Base-by-base conservation (phyloP, 2,113 vertebrate species). In the Semnornis frantzii region DNA sequence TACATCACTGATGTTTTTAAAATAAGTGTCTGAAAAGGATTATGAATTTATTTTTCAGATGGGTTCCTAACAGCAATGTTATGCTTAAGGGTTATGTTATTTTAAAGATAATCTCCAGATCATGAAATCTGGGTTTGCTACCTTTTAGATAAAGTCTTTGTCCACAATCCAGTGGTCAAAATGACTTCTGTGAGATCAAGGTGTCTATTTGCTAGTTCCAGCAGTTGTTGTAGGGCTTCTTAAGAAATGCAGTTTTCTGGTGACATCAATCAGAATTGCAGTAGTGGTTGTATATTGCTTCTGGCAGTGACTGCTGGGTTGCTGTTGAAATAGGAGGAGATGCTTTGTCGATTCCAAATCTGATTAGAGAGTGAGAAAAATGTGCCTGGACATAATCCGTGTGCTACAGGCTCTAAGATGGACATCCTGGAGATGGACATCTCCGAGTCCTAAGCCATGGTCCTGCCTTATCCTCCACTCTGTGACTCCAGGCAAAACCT, bases 131-230 rank as follows among this genome's bases (percentile, higher is more conserved):
- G 42, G 0, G 66, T 92, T 90, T 68, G 24, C 44, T 76, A 7
- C 24, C 23, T 82, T 83, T 95, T 86, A 90, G 94, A 62, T 58
- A 78, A 88, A 59, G 15, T 69, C 37, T 69, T 90, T 91, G 15
- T 59, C 62, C 2, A 2, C 5, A 4, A 77, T 28, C 33, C 33
- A 57, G 48, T 52, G 46, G 30, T 66, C 54, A 75, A 74, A 93
- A 68, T 69, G 2, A 65, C 20, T 71, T 82, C 58, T 87, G 31
- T 63, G 83, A 44, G 54, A 78, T 81, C 48, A 75, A 14, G 19
- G 21, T 57, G 54, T 85, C 48, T 14, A 44, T 64, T 65, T 50
- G 37, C 44, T 81, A 30, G 5, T 90, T 80, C 50, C 55, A 89
- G 72, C 1, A 2, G 27, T 46, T 58, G 12, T 60, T 66, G 33